Conservation (phyloP, 2,888 invertebrate species). For the Cephus runcator region DNA sequence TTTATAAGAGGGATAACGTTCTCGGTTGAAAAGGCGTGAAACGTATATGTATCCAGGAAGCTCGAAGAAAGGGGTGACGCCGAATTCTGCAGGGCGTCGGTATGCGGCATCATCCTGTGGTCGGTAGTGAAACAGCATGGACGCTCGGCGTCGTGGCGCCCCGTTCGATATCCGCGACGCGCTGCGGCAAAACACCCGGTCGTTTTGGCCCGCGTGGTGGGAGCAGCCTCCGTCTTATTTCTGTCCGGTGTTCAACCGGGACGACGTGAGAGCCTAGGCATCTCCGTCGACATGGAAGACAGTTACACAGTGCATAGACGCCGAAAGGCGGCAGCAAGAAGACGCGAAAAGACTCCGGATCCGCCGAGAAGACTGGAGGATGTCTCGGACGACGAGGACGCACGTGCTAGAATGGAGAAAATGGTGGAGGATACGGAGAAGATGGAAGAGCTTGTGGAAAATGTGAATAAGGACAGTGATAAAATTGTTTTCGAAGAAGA, state of each 20-base stretch:
- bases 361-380: conserved; percentile 34
- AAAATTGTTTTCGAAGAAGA: neutral
- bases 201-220: conserved; percentile 39
- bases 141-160: conserved; percentile 35
- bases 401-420: conserved; percentile 51
- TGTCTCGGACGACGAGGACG: conserved; percentile 29
- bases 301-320: conserved; percentile 61
- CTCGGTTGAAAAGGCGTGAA: neutral
- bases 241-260: conserved; percentile 39
- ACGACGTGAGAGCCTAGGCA: conserved; percentile 9
- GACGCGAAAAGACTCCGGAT: conserved; percentile 58
- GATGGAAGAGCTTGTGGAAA: conserved; percentile 13
- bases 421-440: conserved; percentile 60
- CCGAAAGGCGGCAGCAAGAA: conserved; percentile 53
- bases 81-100: neutral
- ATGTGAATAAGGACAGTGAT: neutral
- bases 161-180: conserved; percentile 44
- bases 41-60: too few relatives aligned
- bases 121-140: neutral
- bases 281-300: conserved; percentile 54
- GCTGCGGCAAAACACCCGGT: conserved; percentile 46
- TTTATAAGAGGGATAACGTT: neutral
- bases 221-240: conserved; percentile 59
- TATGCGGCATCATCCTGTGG: neutral
- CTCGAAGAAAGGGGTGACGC: neutral